phyloP scores from a whole-genome alignment of 92 coral and sea anemone genomes.

The Hydrozoanthus gracilis region DNA sequence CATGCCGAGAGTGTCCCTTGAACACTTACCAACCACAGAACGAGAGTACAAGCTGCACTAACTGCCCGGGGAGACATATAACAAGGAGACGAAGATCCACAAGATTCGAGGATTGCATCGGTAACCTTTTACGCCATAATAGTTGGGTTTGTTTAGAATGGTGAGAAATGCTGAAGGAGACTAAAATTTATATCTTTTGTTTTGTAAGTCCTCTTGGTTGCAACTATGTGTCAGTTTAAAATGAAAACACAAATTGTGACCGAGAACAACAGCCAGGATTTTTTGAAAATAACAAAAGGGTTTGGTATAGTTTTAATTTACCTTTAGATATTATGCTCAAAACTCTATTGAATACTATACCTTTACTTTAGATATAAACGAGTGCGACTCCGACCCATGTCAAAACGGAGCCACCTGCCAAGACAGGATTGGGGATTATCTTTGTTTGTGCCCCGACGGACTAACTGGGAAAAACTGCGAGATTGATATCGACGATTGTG shows the following conservation, averaged over 20 bases:
- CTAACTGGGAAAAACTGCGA: constrained; percentile 34
- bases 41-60: constrained; percentile 25
- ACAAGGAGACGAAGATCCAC: constrained; percentile 23
- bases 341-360: neutral
- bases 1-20: constrained; percentile 15
- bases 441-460: constrained; percentile 25
- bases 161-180: neutral
- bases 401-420: constrained; percentile 55
- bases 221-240: too few species aligned
- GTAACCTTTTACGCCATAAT: neutral
- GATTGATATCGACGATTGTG: constrained; percentile 36
- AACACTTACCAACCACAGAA: constrained; percentile 14
- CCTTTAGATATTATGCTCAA: too few species aligned
- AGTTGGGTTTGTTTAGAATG: neutral
- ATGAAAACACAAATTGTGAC: too few species aligned
- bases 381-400: constrained; percentile 65
- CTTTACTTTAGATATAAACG: constrained; percentile 51
- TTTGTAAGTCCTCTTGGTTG: too few species aligned
- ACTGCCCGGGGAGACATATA: constrained; percentile 20
- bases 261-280: too few species aligned
- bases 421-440: constrained; percentile 18
- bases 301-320: neutral
- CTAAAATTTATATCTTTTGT: neutral
- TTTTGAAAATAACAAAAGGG: neutral
- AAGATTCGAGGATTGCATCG: constrained; percentile 1